These are phyloP conservation scores for Galeruca laticollis DNA, from an alignment of 2,888 invertebrate species.

Conservation along the genomic window DNA sequence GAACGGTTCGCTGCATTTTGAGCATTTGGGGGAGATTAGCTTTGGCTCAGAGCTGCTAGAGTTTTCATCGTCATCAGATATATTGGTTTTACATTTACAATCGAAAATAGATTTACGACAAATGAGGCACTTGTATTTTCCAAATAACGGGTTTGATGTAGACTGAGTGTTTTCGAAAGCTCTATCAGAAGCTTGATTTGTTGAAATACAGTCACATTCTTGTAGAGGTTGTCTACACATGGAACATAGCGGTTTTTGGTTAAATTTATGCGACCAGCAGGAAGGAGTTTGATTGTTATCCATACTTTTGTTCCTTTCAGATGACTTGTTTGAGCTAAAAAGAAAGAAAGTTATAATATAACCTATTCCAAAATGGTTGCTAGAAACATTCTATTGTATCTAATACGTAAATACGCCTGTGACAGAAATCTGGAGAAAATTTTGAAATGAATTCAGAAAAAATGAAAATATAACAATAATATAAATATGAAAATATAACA, in stretches of 20 bases:
- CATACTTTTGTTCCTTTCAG: neutral
- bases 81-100: conserved; percentile 6
- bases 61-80: neutral
- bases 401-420: too few relatives aligned
- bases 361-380: too few relatives aligned
- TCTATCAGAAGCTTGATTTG: neutral
- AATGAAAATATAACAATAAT: too few relatives aligned
- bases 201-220: neutral
- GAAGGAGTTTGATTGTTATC: neutral
- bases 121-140: neutral
- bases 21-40: neutral
- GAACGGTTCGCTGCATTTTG: neutral
- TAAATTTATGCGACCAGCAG: neutral
- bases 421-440: too few relatives aligned
- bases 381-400: too few relatives aligned
- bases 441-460: too few relatives aligned
- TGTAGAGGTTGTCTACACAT: neutral
- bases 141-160: neutral
- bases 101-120: neutral
- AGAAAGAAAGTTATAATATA: neutral
- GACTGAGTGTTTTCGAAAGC: neutral
- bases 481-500: too few relatives aligned
- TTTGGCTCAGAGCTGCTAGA: neutral
- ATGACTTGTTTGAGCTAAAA: neutral
- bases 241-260: neutral